Evolutionary conservation across 2,888 invertebrate genomes (phyloP).

Genomic region (Eupithecia inturbata): DNA sequence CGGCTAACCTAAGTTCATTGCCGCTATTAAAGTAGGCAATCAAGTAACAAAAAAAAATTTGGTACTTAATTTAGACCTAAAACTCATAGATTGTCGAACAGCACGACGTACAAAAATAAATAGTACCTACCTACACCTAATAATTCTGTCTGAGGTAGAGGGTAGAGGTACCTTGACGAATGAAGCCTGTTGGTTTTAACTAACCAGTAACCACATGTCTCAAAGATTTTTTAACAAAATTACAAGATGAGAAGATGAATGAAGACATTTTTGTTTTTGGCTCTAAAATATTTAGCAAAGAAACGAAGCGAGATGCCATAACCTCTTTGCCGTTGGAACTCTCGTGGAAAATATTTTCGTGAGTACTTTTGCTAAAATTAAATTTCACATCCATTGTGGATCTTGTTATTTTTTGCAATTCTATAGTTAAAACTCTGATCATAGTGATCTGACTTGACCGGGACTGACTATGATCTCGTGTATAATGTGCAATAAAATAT

Average conservation of each 20-base stretch:
- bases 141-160: neutral
- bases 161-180: neutral
- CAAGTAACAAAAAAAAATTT: too few species aligned
- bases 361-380: conserved; percentile 52
- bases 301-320: conserved; percentile 62
- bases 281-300: conserved; percentile 61
- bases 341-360: conserved; percentile 78
- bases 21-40: too few species aligned
- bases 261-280: conserved; percentile 73
- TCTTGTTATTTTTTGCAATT: neutral
- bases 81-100: too few species aligned
- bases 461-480: neutral
- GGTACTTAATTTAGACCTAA: too few species aligned
- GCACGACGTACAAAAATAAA: too few species aligned
- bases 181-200: neutral
- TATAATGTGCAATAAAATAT: too few species aligned
- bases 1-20: too few species aligned
- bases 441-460: too few species aligned
- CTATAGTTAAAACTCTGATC: neutral
- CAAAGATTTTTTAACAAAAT: neutral
- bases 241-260: conserved; percentile 49
- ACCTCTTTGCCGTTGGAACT: conserved; percentile 72
- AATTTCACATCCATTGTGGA: neutral
- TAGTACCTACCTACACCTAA: too few species aligned
- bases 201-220: neutral